Base-by-base conservation (phyloP, 2,113 vertebrate genomes). In the Thunnus maccoyii region DNA sequence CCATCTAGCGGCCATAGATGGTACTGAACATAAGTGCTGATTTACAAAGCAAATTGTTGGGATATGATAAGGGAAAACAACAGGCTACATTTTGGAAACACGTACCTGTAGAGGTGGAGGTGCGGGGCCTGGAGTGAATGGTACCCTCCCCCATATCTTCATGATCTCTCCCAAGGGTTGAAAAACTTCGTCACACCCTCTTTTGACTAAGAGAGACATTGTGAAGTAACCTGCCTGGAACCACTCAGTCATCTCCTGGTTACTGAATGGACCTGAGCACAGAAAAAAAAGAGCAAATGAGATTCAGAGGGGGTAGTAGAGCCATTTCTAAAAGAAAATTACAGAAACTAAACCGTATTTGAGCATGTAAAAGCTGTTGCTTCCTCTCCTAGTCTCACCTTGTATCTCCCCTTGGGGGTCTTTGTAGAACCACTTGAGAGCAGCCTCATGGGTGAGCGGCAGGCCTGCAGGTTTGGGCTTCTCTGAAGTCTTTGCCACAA, bases 391-490 rank as follows among this genome's bases (percentile, higher is more conserved):
- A n/a, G 22, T 16, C 94, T 87, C 91, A 98, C 98, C 98, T 93
- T 99, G 98, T 91, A 98, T 97, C 92, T 99, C 98, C 92, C 98
- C 98, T 94, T 99, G 98, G 12, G 98, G 98, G 88, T 99, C 98
- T 95, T 99, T 99, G 88, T 99, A 99, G 94, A 97, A 99, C 98
- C 98, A 99, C 91, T 99, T 99, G 84, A 99, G 97, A 89, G 98
- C 97, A 73, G 97, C 97, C 87, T 99, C 98, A 0, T 98, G 97
- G 30, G 97, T 95, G 30, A 96, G 75, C 0, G 97, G 96, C 72
- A 98, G 90, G 2, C 96, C 96, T 12, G 96, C 91, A 57, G 96
- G 95, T 89, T 99, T 99, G 70, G 95, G 91, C 90, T 97, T 95
- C 92, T 97, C 97, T 56, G 95, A 93, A 61, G 95, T 94, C 93